Base-by-base conservation (phyloP, 2,797 vertebrate species). In the Phrynocephalus vlangalii region DNA sequence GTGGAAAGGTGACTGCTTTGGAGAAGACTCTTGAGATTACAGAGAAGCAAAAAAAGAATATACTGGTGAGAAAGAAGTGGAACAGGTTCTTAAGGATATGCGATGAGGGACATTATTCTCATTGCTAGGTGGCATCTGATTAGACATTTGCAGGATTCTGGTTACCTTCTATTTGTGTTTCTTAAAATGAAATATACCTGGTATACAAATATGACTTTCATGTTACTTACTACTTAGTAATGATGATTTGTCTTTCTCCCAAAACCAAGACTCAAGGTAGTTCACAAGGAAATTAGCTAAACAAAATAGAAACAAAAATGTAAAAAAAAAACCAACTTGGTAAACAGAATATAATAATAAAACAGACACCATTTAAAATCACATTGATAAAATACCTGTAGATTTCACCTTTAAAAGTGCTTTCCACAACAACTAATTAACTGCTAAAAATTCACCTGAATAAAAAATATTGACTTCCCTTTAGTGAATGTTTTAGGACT, bases 11-110 rank as follows among this genome's bases (percentile, higher is more conserved):
- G 92, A 33, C 66, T 0, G 93, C 92, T 83, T 93, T 96, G 83
- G 93, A 94, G 93, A 92, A 75, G 70, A 92, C 84, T n/a, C 68
- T 96, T 0, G 85, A 85, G 83, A 93, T 48, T 72, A 66, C 87
- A 3, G 95, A 96, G 84, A 87, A 93, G n/a, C 94, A 95, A 38
- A 92, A 86, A 60, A 86, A 70, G 81, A 94, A 95, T 75, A 83
- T 92, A 63, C 91, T 95, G 96, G 96, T 97, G 90, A 95, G 91
- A 73, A 24, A 79, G 28, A 66, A 77, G 8, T 70, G 76, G 33
- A 11, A 48, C n/a, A 82, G 56, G 44, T 24, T 82, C 18, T 80
- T 72, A 44, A 33, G 48, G 68, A 9, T n/a, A 44, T 33, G 68
- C 52, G 60, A 28, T 52, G 15, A 82, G 22, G n/a, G 70, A 18